phyloP scores from a whole-genome alignment of 2,797 vertebrate genomes.

The Liasis olivaceus region DNA sequence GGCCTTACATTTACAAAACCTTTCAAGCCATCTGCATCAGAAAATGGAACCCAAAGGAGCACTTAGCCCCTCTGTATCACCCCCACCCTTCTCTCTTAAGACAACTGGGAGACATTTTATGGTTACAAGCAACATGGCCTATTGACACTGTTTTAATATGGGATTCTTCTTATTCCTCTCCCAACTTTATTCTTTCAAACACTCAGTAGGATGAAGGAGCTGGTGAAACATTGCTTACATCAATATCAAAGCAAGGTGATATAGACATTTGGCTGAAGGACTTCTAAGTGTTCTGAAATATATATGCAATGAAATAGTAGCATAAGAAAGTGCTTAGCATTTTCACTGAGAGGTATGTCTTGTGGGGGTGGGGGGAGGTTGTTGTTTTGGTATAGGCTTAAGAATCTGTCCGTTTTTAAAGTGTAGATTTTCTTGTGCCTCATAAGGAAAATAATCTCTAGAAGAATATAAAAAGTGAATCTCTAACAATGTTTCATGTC shows the following conservation, averaged over 20 bases:
- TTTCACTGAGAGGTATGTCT: background rate
- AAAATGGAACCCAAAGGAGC: constrained; percentile 62
- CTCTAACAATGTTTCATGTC: background rate
- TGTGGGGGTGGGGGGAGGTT: background rate
- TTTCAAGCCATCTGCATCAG: constrained; percentile 50
- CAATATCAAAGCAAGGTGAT: background rate
- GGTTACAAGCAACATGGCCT: constrained; percentile 29
- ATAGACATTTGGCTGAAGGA: background rate
- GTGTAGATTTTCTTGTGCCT: background rate
- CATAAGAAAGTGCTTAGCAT: background rate
- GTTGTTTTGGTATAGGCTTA: background rate
- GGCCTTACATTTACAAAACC: constrained; percentile 68
- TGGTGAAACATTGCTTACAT: background rate
- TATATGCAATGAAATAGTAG: background rate
- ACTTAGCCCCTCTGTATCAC: constrained; percentile 36
- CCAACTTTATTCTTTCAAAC: background rate
- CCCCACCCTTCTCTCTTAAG: background rate
- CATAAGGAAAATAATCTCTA: background rate
- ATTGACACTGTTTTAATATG: background rate
- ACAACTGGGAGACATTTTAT: constrained; percentile 42
- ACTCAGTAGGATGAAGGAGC: background rate
- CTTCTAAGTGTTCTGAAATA: background rate
- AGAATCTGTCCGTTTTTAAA: background rate
- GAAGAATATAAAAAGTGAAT: constrained; percentile 1
- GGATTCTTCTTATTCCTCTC: background rate